Evolutionary conservation across 2,113 vertebrate species (phyloP).

Genomic region (Hyaena hyaena): DNA sequence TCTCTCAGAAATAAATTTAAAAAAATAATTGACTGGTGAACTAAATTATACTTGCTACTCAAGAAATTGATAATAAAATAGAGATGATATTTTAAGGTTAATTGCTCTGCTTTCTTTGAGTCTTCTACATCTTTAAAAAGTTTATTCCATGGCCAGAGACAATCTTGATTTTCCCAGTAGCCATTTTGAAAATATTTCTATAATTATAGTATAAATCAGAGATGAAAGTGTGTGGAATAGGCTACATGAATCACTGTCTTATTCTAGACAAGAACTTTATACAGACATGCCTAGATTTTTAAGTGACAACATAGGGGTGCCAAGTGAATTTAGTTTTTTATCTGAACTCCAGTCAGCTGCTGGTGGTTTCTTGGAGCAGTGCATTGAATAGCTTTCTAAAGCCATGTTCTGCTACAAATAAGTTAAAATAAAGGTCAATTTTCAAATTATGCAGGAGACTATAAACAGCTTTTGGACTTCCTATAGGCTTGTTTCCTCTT

Average conservation of each 20-base stretch:
- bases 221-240: background rate
- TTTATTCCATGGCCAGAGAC: background rate
- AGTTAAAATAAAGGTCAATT: background rate
- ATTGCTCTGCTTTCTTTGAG: background rate
- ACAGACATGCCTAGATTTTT: background rate
- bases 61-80: background rate
- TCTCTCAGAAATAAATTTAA: too few species aligned
- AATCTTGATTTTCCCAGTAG: background rate
- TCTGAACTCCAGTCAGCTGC: background rate
- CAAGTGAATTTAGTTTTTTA: background rate
- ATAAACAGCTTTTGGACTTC: background rate
- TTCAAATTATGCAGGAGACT: background rate
- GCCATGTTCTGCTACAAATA: background rate
- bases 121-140: background rate
- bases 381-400: background rate
- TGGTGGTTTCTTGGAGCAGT: background rate
- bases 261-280: background rate
- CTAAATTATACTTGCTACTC: background rate
- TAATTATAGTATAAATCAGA: background rate
- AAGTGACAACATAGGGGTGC: background rate
- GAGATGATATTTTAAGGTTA: background rate
- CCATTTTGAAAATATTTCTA: conserved; percentile 18
- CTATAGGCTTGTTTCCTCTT: background rate
- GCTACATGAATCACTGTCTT: background rate
- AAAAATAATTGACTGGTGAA: background rate